A percentile compares a stretch with the other conserved stretches of the same genome.
These are phyloP conservation scores for Amiota minor DNA, from an alignment of 2,888 invertebrate species.

Conservation along the genomic window DNA sequence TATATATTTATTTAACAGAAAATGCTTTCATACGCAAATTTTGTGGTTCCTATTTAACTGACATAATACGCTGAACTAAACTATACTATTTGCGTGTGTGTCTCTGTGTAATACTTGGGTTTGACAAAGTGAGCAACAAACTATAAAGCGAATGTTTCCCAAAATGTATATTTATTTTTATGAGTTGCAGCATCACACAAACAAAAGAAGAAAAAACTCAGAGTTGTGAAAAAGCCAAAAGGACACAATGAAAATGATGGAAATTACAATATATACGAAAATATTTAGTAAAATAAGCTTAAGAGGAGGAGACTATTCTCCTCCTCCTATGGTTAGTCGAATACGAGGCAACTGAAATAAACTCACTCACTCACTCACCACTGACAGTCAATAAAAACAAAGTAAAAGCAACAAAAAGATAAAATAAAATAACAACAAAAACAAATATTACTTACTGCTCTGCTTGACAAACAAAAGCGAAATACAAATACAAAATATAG, in stretches of 20 bases:
- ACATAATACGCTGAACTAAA: neutral
- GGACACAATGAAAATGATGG: neutral
- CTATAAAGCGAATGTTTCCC: conserved; percentile 25
- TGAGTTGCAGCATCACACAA: neutral
- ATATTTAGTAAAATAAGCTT: too few relatives aligned
- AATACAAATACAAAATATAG: conserved; percentile 3
- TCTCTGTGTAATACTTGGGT: too few relatives aligned
- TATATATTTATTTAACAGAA: conserved; percentile 15
- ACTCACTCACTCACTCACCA: too few relatives aligned
- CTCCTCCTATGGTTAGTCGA: too few relatives aligned
- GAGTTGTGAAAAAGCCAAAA: neutral
- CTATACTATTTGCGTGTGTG: too few relatives aligned
- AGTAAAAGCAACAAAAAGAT: neutral
- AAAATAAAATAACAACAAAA: neutral
- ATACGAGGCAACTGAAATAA: too few relatives aligned
- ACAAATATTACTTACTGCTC: too few relatives aligned
- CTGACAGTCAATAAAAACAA: neutral
- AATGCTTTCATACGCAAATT: conserved; percentile 24
- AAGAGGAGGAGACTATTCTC: too few relatives aligned
- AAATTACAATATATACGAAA: too few relatives aligned
- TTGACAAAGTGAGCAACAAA: too few relatives aligned
- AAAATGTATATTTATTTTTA: conserved; percentile 29
- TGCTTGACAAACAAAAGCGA: neutral
- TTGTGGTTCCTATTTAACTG: conserved; percentile 9
- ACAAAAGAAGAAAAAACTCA: too few relatives aligned